Evolutionary conservation across 2,113 vertebrate genomes (phyloP).

Genomic region (human): DNA sequence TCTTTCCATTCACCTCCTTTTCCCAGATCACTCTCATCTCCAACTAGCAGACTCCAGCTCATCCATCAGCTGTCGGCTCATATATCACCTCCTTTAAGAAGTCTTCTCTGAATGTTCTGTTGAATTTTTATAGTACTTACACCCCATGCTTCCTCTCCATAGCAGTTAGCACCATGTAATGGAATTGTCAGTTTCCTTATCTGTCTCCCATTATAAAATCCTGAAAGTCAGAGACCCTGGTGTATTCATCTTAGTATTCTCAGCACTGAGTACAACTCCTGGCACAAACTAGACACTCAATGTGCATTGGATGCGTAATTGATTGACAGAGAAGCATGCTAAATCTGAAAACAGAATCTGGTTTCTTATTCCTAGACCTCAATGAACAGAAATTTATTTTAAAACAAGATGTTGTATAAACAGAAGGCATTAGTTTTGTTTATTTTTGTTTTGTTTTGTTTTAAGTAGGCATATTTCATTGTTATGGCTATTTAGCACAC

Average conservation of each 20-base stretch:
- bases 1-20: background rate
- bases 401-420: background rate
- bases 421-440: background rate
- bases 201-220: background rate
- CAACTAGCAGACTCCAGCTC: background rate
- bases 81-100: background rate
- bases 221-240: background rate
- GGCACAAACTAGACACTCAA: background rate
- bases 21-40: background rate
- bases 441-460: background rate
- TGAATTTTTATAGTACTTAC: background rate
- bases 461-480: slow-evolving; percentile 5
- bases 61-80: background rate
- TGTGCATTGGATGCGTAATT: background rate
- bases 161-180: background rate
- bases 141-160: background rate
- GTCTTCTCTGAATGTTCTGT: background rate
- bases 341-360: background rate
- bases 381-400: background rate
- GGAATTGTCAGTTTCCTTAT: background rate
- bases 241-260: background rate
- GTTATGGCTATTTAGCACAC: background rate
- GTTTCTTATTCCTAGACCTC: background rate
- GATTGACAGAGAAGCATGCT: background rate
- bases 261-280: background rate